Conservation (phyloP, 1,140 invertebrate genomes). For the Belonocnema kinseyi region DNA sequence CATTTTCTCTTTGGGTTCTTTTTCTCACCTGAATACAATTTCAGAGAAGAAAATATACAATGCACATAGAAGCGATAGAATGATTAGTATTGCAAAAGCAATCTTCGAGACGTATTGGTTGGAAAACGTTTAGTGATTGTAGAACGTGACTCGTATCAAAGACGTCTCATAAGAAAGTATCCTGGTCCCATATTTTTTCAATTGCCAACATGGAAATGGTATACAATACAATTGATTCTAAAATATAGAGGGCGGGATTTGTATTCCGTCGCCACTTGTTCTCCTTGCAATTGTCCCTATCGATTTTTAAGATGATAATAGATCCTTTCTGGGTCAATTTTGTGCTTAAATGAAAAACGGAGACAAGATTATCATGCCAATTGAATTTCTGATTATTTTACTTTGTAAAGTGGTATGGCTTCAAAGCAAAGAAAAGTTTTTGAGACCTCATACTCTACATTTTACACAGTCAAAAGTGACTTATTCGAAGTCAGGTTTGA, state of each 20-base stretch:
- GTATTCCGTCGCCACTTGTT: constrained; percentile 2
- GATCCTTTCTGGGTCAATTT: constrained; percentile 15
- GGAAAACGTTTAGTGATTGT: constrained; percentile 25
- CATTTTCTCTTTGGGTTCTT: not conserved
- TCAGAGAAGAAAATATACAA: not conserved
- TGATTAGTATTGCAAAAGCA: constrained; percentile 26
- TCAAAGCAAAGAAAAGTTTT: too few relatives aligned
- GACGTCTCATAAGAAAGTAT: constrained; percentile 5
- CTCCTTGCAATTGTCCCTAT: constrained; percentile 1
- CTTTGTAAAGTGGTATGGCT: too few relatives aligned
- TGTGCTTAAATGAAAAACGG: not conserved
- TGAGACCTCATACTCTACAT: too few relatives aligned
- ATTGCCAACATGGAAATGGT: constrained; percentile 21
- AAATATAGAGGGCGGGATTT: constrained; percentile 12
- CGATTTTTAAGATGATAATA: constrained; percentile 18
- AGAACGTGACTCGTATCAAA: constrained; percentile 28
- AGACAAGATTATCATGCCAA: too few relatives aligned
- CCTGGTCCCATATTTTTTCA: constrained; percentile 1
- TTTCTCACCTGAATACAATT: constrained; percentile 2
- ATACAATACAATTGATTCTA: constrained; percentile 14
- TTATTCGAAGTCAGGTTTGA: too few relatives aligned
- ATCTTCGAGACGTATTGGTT: constrained; percentile 14
- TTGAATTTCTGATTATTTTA: too few relatives aligned
- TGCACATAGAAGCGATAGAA: not conserved
- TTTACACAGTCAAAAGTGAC: too few relatives aligned